Evolutionary conservation across 2,113 vertebrate species (phyloP).

Genomic region (Corythornis cristatus): DNA sequence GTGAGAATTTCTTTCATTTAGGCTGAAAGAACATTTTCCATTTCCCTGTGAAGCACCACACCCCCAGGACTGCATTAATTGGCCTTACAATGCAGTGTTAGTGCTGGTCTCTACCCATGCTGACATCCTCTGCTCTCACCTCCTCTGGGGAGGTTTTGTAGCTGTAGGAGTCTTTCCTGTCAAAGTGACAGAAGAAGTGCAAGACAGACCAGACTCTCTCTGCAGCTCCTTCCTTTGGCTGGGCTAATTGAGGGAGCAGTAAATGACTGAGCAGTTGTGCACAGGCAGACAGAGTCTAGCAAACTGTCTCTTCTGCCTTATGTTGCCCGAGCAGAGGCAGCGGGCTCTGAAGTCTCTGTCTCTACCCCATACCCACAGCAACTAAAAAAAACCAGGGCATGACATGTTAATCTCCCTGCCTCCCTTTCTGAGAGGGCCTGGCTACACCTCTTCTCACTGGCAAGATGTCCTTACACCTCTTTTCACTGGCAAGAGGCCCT

Average conservation of each 20-base stretch:
- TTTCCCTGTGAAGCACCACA: not conserved
- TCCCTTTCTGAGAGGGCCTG: not conserved
- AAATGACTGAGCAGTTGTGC: constrained; percentile 22
- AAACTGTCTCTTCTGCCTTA: constrained; percentile 40
- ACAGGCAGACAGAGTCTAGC: constrained; percentile 30
- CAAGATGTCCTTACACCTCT: not conserved
- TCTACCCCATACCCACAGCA: not conserved
- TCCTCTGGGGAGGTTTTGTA: constrained; percentile 26
- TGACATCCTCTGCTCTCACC: not conserved
- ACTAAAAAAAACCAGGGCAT: not conserved
- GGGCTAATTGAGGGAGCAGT: constrained; percentile 14
- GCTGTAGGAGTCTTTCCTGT: constrained; percentile 2
- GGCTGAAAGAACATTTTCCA: not conserved
- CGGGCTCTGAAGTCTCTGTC: not conserved
- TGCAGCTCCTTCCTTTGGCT: constrained; percentile 14
- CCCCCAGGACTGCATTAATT: not conserved
- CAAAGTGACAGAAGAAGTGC: constrained; percentile 17
- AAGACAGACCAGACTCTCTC: constrained; percentile 35
- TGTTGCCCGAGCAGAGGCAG: not conserved
- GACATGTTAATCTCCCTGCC: not conserved
- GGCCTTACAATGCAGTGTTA: not conserved
- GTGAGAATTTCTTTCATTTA: not conserved
- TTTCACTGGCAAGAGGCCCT: fast-evolving
- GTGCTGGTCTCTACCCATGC: not conserved
- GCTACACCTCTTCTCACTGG: not conserved